These are phyloP conservation scores for Formicarius rufipectus DNA, from an alignment of 2,113 vertebrate species.

Conservation along the genomic window DNA sequence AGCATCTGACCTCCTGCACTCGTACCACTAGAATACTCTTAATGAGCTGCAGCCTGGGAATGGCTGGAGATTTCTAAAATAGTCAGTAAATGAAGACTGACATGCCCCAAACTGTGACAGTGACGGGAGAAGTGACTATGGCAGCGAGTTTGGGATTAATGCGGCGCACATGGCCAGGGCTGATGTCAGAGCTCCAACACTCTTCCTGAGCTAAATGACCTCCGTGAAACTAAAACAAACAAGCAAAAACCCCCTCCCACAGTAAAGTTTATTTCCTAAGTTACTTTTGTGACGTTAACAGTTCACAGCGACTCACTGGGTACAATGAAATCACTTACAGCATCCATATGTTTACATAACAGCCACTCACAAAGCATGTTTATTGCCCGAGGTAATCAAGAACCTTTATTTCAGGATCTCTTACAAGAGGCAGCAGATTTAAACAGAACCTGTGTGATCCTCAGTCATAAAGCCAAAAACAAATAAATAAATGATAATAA, in stretches of 20 bases:
- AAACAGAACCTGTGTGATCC: not conserved
- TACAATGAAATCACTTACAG: not conserved
- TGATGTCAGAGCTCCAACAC: not conserved
- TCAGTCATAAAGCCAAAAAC: not conserved
- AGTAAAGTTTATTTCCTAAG: not conserved
- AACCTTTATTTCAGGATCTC: conserved; percentile 1
- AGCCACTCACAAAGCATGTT: not conserved
- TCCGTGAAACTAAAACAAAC: not conserved
- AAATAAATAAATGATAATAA: not conserved
- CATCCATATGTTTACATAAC: not conserved
- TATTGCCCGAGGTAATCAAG: conserved; percentile 29
- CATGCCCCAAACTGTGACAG: not conserved
- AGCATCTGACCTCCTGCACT: conserved; percentile 56
- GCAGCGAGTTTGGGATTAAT: conserved; percentile 12
- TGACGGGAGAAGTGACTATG: not conserved
- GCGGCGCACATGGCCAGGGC: not conserved
- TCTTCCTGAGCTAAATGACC: not conserved
- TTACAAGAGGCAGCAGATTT: not conserved
- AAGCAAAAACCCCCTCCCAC: not conserved
- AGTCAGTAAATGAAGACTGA: conserved; percentile 60
- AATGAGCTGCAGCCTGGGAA: conserved; percentile 55
- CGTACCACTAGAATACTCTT: conserved; percentile 15
- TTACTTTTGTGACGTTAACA: not conserved
- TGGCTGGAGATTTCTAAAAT: conserved; percentile 32
- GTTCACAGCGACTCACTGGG: not conserved